These are phyloP conservation scores for Chymomyza amoena DNA, from an alignment of 2,888 invertebrate species.

Conservation along the genomic window DNA sequence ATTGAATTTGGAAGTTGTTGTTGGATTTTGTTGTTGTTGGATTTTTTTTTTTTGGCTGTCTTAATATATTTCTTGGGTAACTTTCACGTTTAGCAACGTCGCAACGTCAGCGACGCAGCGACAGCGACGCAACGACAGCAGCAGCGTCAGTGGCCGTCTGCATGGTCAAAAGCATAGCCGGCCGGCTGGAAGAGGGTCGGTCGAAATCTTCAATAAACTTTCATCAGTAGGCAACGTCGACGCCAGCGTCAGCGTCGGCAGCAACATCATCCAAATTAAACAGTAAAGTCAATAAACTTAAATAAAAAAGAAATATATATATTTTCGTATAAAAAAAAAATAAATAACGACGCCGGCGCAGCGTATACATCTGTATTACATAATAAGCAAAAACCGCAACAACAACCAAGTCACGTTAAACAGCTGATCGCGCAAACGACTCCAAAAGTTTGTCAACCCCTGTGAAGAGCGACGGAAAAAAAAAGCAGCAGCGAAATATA, in stretches of 20 bases:
- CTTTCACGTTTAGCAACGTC: conserved; percentile 48
- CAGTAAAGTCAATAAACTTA: background rate
- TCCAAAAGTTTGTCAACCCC: conserved; percentile 64
- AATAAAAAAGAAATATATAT: conserved; percentile 12
- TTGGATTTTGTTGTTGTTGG: conserved; percentile 13
- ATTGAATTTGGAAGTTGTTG: conserved; percentile 35
- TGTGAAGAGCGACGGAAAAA: conserved; percentile 2
- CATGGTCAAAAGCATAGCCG: conserved; percentile 1
- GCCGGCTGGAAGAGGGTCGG: conserved; percentile 41
- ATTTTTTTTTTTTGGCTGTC: conserved; percentile 20
- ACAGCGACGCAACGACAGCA: too few relatives aligned
- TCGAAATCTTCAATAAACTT: conserved; percentile 47
- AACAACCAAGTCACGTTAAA: conserved; percentile 38
- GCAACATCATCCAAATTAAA: conserved; percentile 2
- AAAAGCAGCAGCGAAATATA: conserved; percentile 11
- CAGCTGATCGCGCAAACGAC: conserved; percentile 41
- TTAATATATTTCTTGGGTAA: conserved; percentile 40
- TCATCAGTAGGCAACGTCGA: conserved; percentile 4
- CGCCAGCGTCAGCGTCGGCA: conserved; percentile 11
- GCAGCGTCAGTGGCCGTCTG: background rate
- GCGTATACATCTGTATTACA: conserved; percentile 51
- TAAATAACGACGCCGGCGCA: background rate
- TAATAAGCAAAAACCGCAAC: conserved; percentile 41
- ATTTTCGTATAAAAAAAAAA: conserved; percentile 2
- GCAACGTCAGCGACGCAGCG: too few relatives aligned